These are phyloP conservation scores for Spinus pinus DNA, from an alignment of 2,797 vertebrate species.

Conservation along the genomic window DNA sequence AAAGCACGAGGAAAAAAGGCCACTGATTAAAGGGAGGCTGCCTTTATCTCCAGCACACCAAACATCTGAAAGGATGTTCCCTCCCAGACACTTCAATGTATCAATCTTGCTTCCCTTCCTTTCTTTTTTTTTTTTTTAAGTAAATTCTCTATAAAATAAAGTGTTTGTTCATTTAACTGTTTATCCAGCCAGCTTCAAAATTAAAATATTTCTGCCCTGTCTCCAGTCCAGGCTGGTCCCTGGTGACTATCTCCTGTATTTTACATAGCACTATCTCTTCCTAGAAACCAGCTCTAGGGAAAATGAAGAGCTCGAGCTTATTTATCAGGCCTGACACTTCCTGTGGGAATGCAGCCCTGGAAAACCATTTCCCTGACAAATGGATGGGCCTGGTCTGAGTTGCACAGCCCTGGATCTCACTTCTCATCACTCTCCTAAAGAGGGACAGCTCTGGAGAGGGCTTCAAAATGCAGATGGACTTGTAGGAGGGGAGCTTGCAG, in stretches of 20 bases:
- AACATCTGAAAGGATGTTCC: conserved; percentile 52
- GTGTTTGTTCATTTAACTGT: not conserved
- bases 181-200: not conserved
- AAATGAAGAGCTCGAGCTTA: not conserved
- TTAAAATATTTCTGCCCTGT: conserved; percentile 3
- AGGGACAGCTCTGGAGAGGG: not conserved
- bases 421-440: conserved; percentile 22
- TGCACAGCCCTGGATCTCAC: not conserved
- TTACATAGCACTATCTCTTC: conserved; percentile 9
- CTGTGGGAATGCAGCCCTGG: not conserved
- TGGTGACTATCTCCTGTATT: not conserved
- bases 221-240: not conserved
- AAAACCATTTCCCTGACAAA: conserved; percentile 50
- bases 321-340: conserved; percentile 42
- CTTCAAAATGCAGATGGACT: not conserved
- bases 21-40: conserved; percentile 56
- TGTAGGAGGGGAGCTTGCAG: not conserved
- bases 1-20: conserved; percentile 17
- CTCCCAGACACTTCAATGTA: conserved; percentile 34
- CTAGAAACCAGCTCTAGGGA: not conserved
- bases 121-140: not conserved
- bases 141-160: not conserved
- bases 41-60: conserved; percentile 44
- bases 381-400: not conserved
- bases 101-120: not conserved